Evolutionary conservation across 2,888 invertebrate genomes (phyloP).

Genomic region (Uloborus plumipes): DNA sequence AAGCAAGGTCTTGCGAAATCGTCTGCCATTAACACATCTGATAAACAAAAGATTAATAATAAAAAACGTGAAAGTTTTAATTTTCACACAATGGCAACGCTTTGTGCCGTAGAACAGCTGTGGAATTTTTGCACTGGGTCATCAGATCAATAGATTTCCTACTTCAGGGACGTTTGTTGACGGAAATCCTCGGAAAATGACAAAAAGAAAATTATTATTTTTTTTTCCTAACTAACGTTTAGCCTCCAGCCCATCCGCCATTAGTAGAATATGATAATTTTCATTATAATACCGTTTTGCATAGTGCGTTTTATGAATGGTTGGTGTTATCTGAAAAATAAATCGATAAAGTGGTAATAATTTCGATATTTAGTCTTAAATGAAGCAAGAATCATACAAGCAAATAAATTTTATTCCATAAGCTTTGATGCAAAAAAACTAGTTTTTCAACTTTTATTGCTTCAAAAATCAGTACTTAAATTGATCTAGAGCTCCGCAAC

Average conservation of each 20-base stretch:
- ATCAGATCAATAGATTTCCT: slow-evolving; percentile 41
- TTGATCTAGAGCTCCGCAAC: too few relatives aligned
- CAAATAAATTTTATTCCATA: too few relatives aligned
- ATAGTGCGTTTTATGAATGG: too few relatives aligned
- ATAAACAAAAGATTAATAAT: slow-evolving; percentile 19
- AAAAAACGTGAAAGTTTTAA: slow-evolving; percentile 10
- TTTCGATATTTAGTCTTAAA: too few relatives aligned
- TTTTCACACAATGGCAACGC: slow-evolving; percentile 36
- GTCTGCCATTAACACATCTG: slow-evolving; percentile 6
- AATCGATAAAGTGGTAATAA: too few relatives aligned
- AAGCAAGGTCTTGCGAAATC: slow-evolving; percentile 12
- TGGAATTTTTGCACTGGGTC: slow-evolving; percentile 21
- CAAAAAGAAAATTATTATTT: neutral
- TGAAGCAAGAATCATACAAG: too few relatives aligned
- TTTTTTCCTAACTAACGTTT: neutral
- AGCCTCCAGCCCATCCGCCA: slow-evolving; percentile 29
- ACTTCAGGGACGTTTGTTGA: neutral
- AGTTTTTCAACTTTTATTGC: too few relatives aligned
- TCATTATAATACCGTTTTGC: too few relatives aligned
- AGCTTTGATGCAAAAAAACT: too few relatives aligned
- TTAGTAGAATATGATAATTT: slow-evolving; percentile 24
- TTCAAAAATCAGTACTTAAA: too few relatives aligned
- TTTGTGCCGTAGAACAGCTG: slow-evolving; percentile 8
- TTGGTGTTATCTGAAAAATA: too few relatives aligned
- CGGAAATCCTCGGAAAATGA: slow-evolving; percentile 29